Evolutionary conservation across 2,113 vertebrate species (phyloP).

Genomic region (Rynchops niger): DNA sequence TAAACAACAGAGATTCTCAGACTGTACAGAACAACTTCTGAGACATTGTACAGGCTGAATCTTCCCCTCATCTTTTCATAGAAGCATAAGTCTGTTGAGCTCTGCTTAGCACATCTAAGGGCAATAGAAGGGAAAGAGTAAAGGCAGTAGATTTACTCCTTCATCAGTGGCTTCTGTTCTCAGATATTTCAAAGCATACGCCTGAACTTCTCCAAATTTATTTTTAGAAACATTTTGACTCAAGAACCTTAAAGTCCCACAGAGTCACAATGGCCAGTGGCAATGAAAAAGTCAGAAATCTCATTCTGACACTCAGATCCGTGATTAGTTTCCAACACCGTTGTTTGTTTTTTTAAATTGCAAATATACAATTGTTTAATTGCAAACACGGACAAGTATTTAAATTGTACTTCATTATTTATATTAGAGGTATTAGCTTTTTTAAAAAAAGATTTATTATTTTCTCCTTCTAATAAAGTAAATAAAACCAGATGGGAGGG

Average conservation of each 20-base stretch:
- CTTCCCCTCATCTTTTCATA: background rate
- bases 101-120: background rate
- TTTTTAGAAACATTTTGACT: background rate
- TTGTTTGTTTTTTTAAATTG: background rate
- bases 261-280: background rate
- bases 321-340: background rate
- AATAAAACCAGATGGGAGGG: background rate
- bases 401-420: background rate
- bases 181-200: background rate
- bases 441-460: background rate
- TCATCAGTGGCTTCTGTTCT: background rate
- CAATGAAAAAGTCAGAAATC: background rate
- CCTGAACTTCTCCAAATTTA: background rate
- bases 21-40: background rate
- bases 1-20: background rate
- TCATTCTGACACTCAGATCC: background rate
- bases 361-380: background rate
- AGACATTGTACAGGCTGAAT: accelerated
- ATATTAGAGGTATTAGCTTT: background rate
- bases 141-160: background rate
- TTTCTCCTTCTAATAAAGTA: background rate
- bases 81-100: background rate
- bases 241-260: background rate
- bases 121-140: background rate
- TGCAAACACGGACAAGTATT: background rate